phyloP scores from a whole-genome alignment of 2,888 invertebrate genomes.

The Podabrus alpinus region DNA sequence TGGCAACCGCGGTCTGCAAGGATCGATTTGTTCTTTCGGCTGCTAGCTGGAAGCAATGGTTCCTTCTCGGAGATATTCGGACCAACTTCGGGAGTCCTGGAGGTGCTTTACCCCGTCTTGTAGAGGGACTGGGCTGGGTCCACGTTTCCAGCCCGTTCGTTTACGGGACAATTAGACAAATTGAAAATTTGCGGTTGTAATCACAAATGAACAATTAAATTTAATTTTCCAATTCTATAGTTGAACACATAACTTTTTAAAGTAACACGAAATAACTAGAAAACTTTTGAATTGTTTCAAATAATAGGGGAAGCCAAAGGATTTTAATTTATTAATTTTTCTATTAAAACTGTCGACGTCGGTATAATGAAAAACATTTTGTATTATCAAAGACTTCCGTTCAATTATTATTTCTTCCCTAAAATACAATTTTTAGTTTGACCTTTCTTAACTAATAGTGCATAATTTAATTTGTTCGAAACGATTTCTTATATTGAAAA shows the following conservation, averaged over 20 bases:
- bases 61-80: conserved; percentile 49
- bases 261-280: conserved; percentile 7
- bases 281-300: conserved; percentile 4
- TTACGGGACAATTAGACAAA: conserved; percentile 30
- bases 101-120: conserved; percentile 31
- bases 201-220: conserved; percentile 19
- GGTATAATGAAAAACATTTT: neutral
- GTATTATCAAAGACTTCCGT: neutral
- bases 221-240: conserved; percentile 3
- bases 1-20: conserved; percentile 45
- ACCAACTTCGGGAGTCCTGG: conserved; percentile 41
- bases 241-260: conserved; percentile 2
- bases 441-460: neutral
- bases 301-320: neutral
- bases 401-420: neutral
- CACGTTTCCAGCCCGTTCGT: conserved; percentile 27
- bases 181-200: conserved; percentile 27
- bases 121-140: conserved; percentile 23
- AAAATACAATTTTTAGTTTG: neutral
- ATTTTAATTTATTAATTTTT: neutral
- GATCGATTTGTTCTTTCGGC: conserved; percentile 46
- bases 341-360: neutral
- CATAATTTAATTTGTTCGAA: neutral
- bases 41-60: conserved; percentile 43
- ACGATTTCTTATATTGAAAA: neutral